phyloP scores from a whole-genome alignment of 2,888 invertebrate species.

The Strigamia transsilvanica region DNA sequence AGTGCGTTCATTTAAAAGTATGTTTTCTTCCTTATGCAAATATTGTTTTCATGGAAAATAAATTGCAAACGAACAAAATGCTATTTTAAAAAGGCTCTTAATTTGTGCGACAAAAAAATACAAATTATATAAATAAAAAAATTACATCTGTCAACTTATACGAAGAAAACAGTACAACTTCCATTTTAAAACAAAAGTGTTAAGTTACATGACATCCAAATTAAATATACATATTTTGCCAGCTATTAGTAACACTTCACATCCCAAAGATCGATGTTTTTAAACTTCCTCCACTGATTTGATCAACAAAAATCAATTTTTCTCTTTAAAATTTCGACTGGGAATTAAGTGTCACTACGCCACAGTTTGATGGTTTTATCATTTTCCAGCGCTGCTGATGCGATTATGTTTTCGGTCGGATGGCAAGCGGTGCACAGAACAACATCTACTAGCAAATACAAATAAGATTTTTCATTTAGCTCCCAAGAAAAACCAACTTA shows the following conservation, averaged over 20 bases:
- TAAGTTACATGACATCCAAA: neutral
- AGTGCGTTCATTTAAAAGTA: too few species aligned
- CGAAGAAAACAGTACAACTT: neutral
- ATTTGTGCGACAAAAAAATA: neutral
- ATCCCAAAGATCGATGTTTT: neutral
- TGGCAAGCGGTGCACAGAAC: slow-evolving; percentile 99
- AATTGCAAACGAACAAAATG: too few species aligned
- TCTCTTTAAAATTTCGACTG: neutral
- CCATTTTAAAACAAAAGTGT: neutral
- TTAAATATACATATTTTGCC: neutral
- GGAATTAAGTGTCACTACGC: slow-evolving; percentile 78
- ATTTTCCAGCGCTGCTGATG: slow-evolving; percentile 97
- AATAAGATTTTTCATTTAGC: neutral
- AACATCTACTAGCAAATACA: slow-evolving; percentile 70
- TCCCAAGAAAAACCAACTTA: slow-evolving; percentile 59
- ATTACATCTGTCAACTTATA: neutral
- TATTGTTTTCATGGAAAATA: too few species aligned
- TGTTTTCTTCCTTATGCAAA: too few species aligned
- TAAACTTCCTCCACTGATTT: neutral
- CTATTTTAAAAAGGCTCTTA: neutral
- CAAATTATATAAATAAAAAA: neutral
- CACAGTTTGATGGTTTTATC: slow-evolving; percentile 99
- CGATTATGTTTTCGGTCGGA: slow-evolving; percentile 98
- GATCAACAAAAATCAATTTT: neutral
- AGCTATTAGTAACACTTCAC: slow-evolving; percentile 1